Evolutionary conservation across 2,797 vertebrate genomes (phyloP), one percentile per base, ranked within the genome.

Genomic region (Semotilus atromaculatus): DNA sequence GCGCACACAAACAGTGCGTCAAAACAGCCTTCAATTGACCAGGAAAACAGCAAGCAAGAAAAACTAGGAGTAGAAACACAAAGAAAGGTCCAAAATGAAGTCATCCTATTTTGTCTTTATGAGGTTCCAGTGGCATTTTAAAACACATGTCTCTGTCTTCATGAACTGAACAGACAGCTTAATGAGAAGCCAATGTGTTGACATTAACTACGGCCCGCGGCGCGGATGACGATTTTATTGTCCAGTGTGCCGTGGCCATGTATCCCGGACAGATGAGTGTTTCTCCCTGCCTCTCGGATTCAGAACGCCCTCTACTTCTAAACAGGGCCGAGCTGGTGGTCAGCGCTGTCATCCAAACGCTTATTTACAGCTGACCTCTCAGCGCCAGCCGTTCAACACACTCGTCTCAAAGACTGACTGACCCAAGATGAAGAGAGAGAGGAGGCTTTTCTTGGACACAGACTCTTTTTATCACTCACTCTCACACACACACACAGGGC

Each of bases 361-460:
- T 87, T 76, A 88, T 88, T 86, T 82, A 86, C 73, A 36, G 43
- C 43, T 45, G n/a, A 72, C 70, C 48, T 86, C 80, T 86, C 34
- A n/a, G 77, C 67, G 88, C 75, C 71, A 82, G 58, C 79, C 70
- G 82, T 86, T 82, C 68, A 67, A 87, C 36, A 79, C 58, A 82
- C 80, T 90, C 26, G 78, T 80, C 79, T 81, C 40, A 80, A 58
- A 58, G n/a, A 73, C 58, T 62, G 53, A 60, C 80, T 43, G 70
- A 79, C 82, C 84, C 68, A 38, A 72, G 86, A 79, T 73, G 71
- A 82, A 83, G 3, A 79, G 21, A 80, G 70, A 67, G 45, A 87
- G 77, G 23, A 48, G 53, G 48, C 58, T 80, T 86, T 83, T 82
- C 73, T 80, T 79, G 58, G 58, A 85, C 64, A 31, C 29, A 38